Conservation (phyloP, 1,140 invertebrate species). For the Venturia canescens region DNA sequence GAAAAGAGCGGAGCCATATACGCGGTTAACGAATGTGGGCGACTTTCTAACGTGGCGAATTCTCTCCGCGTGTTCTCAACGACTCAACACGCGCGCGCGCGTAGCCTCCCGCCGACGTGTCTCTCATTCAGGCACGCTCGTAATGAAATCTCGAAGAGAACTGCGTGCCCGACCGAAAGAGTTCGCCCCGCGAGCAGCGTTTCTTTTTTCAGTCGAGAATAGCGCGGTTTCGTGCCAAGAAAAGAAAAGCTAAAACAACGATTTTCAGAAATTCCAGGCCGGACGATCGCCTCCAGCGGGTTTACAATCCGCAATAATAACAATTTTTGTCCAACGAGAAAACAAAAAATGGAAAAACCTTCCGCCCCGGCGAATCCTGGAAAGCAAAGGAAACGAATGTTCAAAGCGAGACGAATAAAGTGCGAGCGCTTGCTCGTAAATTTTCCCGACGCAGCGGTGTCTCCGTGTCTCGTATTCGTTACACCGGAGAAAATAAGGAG, state of each 20-base stretch:
- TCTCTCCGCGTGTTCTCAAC: constrained; percentile 11
- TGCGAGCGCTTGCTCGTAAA: neutral
- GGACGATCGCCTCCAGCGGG: too few relatives aligned
- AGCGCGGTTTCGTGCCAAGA: neutral
- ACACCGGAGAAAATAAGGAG: neutral
- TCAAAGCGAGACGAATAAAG: too few relatives aligned
- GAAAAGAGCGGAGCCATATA: constrained; percentile 26
- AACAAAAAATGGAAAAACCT: too few relatives aligned
- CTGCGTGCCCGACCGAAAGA: neutral
- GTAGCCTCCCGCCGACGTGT: too few relatives aligned
- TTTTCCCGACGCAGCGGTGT: neutral
- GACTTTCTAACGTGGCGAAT: constrained; percentile 45
- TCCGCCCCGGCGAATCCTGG: too few relatives aligned
- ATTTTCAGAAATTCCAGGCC: too few relatives aligned
- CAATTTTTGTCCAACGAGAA: too few relatives aligned
- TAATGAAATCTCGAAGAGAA: neutral
- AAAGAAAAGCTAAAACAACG: neutral
- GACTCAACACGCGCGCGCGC: neutral
- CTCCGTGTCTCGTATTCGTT: neutral
- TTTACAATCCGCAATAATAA: too few relatives aligned
- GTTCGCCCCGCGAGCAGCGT: neutral
- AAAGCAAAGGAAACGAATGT: too few relatives aligned
- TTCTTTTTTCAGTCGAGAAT: neutral
- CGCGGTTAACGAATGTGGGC: constrained; percentile 43
- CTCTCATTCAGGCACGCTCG: neutral